These are phyloP conservation scores for Todiramphus chloris DNA, from an alignment of 2,113 vertebrate species.

Conservation along the genomic window DNA sequence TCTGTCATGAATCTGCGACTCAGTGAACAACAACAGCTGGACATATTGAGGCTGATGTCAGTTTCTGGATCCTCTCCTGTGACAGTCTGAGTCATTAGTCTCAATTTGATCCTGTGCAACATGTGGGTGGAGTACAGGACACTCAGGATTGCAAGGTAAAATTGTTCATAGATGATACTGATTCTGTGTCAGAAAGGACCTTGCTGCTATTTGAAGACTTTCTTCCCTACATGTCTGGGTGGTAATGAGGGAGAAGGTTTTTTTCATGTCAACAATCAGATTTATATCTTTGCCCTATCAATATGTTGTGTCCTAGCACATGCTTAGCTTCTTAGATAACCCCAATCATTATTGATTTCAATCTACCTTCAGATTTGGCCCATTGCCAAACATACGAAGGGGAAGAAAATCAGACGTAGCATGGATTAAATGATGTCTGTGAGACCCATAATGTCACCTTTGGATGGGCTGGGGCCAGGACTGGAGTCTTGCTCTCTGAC, in stretches of 20 bases:
- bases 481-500: neutral
- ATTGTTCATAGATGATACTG: neutral
- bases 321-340: neutral
- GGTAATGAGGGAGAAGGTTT: neutral
- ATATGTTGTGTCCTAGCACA: neutral
- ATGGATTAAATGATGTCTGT: neutral
- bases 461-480: neutral
- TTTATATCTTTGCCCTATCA: neutral
- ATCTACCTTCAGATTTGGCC: neutral
- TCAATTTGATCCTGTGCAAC: neutral
- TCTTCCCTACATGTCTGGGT: neutral
- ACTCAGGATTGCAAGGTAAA: neutral
- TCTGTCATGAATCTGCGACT: conserved; percentile 30
- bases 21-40: conserved; percentile 57
- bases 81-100: conserved; percentile 4
- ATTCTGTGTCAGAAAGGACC: neutral
- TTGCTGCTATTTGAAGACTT: neutral
- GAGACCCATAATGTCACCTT: neutral
- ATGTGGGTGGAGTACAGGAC: neutral
- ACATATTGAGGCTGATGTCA: conserved; percentile 1
- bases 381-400: neutral
- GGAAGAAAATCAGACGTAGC: neutral
- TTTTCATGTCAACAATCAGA: neutral
- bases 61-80: conserved; percentile 29
- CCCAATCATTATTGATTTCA: neutral